Conservation (phyloP, 2,113 vertebrate species). For the Colossoma macropomum region DNA sequence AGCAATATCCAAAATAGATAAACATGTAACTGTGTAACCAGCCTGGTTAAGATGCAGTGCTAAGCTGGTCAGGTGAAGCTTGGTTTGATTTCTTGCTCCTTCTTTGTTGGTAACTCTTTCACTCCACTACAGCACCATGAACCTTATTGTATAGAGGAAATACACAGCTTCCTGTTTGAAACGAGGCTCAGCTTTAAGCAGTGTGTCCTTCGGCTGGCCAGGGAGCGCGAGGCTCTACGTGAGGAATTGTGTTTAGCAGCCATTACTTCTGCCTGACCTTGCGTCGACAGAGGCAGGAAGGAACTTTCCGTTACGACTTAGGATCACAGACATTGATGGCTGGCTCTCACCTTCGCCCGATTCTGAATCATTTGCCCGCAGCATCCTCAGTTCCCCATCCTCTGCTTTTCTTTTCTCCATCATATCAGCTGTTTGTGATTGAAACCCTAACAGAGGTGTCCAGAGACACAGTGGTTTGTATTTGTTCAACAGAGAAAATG, state of each 20-base stretch:
- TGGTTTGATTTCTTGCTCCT: too few relatives aligned
- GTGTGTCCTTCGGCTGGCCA: conserved; percentile 11
- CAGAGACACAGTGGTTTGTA: background rate
- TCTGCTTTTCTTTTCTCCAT: background rate
- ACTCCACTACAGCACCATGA: background rate
- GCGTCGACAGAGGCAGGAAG: conserved; percentile 24
- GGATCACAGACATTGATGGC: conserved; percentile 25
- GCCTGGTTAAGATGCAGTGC: too few relatives aligned
- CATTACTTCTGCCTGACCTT: conserved; percentile 55
- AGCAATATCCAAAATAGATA: too few relatives aligned
- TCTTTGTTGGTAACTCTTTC: background rate
- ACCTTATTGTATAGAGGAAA: background rate
- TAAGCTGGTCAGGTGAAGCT: too few relatives aligned
- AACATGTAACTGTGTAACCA: too few relatives aligned
- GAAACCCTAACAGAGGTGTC: background rate
- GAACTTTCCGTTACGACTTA: conserved; percentile 8
- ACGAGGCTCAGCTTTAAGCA: background rate
- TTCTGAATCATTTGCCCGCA: conserved; percentile 28
- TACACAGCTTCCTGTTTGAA: background rate
- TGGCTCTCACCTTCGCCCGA: conserved; percentile 31
- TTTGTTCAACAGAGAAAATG: background rate
- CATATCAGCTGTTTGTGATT: background rate
- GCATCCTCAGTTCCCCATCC: background rate
- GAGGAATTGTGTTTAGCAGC: conserved; percentile 46
- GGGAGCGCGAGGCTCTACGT: conserved; percentile 26